phyloP scores from a whole-genome alignment of 2,797 vertebrate genomes.

The Cottoperca gobio region DNA sequence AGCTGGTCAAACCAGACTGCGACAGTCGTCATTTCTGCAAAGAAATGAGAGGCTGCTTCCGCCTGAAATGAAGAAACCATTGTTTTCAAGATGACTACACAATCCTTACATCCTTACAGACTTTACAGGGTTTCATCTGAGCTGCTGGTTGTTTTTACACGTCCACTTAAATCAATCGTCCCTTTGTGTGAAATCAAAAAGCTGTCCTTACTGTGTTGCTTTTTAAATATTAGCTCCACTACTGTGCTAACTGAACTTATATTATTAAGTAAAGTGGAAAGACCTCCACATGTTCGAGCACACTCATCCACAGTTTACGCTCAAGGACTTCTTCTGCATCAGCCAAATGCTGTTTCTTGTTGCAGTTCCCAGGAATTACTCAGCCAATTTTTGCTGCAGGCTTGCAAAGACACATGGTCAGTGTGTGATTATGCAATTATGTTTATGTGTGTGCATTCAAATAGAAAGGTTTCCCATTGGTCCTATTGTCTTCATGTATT shows the following conservation, averaged over 20 bases:
- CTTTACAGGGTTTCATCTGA: not conserved
- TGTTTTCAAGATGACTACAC: not conserved
- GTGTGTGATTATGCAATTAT: conserved; percentile 31
- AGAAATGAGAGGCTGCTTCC: not conserved
- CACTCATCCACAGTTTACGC: conserved; percentile 22
- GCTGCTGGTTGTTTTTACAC: not conserved
- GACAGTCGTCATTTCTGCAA: not conserved
- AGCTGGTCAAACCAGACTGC: not conserved
- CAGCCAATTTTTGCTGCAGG: conserved; percentile 39
- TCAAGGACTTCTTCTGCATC: conserved; percentile 40
- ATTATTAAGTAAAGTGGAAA: conserved; percentile 29
- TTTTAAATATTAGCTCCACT: not conserved
- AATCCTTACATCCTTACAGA: not conserved
- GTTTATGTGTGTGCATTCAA: conserved; percentile 37
- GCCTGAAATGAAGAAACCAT: not conserved
- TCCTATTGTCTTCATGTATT: conserved; percentile 1
- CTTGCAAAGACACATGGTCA: conserved; percentile 26
- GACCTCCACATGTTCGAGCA: conserved; percentile 32
- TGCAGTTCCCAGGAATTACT: conserved; percentile 32
- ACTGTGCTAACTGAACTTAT: conserved; percentile 4
- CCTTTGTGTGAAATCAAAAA: not conserved
- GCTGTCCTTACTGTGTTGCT: not conserved
- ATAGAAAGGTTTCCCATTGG: conserved; percentile 27
- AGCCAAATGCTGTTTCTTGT: conserved; percentile 32
- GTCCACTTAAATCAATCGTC: not conserved